phyloP scores from a whole-genome alignment of 2,113 vertebrate genomes.

The Heterotilapia buettikoferi region DNA sequence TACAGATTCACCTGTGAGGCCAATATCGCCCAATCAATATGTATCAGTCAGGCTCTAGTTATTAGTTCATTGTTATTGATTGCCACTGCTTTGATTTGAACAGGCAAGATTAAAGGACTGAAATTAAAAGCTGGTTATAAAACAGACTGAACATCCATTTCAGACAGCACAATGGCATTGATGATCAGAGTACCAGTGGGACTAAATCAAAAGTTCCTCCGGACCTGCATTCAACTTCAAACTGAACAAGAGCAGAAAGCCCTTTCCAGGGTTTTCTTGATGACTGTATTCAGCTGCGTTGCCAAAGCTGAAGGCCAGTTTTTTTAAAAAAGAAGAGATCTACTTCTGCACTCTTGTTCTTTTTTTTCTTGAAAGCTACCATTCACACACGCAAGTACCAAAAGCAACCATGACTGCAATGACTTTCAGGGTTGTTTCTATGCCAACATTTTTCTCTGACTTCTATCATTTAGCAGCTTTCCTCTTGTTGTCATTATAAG shows the following conservation, averaged over 20 bases:
- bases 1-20: not conserved
- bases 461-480: not conserved
- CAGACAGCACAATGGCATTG: not conserved
- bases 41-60: not conserved
- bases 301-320: not conserved
- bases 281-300: not conserved
- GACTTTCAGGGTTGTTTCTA: conserved; percentile 22
- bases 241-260: not conserved
- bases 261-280: not conserved
- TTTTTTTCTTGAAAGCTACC: not conserved
- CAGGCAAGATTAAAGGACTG: not conserved
- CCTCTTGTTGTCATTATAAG: not conserved
- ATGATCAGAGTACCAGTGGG: not conserved
- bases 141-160: not conserved
- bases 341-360: not conserved
- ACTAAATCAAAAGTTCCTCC: not conserved
- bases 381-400: not conserved
- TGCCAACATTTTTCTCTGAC: not conserved
- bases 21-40: not conserved
- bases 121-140: not conserved
- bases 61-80: not conserved
- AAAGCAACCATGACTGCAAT: not conserved
- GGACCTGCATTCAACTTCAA: not conserved
- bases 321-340: not conserved
- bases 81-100: not conserved